These are phyloP conservation scores for Drosophila biarmipes DNA, from an alignment of 1,140 invertebrate genomes.

Conservation along the genomic window DNA sequence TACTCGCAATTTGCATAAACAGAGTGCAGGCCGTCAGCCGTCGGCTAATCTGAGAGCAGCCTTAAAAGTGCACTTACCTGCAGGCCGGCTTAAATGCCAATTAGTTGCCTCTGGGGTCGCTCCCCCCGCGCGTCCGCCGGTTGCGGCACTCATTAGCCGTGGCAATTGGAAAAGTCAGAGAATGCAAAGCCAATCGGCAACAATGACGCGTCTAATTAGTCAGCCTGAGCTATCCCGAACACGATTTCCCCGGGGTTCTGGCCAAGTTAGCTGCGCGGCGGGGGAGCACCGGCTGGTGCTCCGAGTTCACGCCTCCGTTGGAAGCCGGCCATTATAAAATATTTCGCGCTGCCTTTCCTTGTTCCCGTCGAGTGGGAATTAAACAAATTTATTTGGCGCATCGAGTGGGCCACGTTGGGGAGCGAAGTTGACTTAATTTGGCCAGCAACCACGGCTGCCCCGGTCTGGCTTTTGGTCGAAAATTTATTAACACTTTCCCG, in stretches of 20 bases:
- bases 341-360: constrained; percentile 54
- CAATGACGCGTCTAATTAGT: constrained; percentile 80
- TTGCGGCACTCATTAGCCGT: constrained; percentile 62
- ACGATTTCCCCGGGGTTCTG: constrained; percentile 48
- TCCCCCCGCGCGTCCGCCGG: constrained; percentile 3
- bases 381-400: constrained; percentile 79
- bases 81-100: constrained; percentile 71
- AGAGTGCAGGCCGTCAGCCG: constrained; percentile 28
- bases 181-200: constrained; percentile 78
- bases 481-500: constrained; percentile 79
- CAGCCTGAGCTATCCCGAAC: constrained; percentile 62
- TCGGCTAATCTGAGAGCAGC: constrained; percentile 30
- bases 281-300: constrained; percentile 6
- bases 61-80: constrained; percentile 65
- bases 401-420: constrained; percentile 42
- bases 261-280: constrained; percentile 20
- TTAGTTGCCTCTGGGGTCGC: constrained; percentile 62
- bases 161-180: constrained; percentile 68
- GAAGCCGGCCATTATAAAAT: constrained; percentile 63
- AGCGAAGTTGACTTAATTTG: constrained; percentile 69
- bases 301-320: constrained; percentile 35
- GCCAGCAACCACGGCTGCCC: constrained; percentile 32
- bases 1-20: constrained; percentile 29
- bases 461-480: constrained; percentile 38
- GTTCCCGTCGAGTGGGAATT: constrained; percentile 66